Percentiles rank a stretch among this genome's conserved stretches.
Evolutionary conservation across 2,113 vertebrate genomes (phyloP).

Genomic region (Taxidea taxus): DNA sequence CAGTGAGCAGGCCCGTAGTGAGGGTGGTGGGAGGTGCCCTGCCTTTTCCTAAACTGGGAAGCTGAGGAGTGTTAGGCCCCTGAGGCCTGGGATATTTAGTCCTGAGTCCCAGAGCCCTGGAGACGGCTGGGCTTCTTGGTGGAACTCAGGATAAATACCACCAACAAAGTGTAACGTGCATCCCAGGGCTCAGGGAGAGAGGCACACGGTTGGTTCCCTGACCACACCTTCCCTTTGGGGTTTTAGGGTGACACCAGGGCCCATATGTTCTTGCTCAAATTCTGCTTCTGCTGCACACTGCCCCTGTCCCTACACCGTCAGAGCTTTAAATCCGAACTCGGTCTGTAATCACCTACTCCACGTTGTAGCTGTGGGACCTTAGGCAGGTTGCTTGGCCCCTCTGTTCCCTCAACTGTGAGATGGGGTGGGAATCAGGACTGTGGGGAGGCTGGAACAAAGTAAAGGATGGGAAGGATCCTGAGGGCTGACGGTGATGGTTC

Average conservation of each 20-base stretch:
- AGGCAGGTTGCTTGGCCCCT: not conserved
- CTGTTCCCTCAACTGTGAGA: not conserved
- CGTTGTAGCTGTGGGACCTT: not conserved
- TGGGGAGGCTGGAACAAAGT: not conserved
- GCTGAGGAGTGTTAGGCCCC: not conserved
- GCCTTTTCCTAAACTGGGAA: not conserved
- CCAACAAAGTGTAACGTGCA: accelerated
- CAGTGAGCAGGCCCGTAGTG: not conserved
- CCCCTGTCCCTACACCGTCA: not conserved
- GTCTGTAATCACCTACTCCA: accelerated
- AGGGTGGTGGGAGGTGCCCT: not conserved
- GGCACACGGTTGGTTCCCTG: not conserved
- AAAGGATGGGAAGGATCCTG: not conserved
- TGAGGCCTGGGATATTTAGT: not conserved
- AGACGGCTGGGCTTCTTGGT: not conserved
- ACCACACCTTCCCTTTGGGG: not conserved
- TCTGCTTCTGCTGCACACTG: not conserved
- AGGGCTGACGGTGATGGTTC: not conserved
- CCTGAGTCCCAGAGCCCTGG: not conserved
- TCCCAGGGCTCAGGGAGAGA: not conserved
- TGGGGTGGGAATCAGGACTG: not conserved
- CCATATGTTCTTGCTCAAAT: not conserved
- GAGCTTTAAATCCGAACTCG: too few species aligned
- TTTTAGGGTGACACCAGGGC: not conserved
- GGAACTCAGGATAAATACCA: not conserved